A percentile compares a stretch with the other conserved stretches of the same genome.
phyloP scores from a whole-genome alignment of 2,113 vertebrate genomes.

The Dicaeum eximium region DNA sequence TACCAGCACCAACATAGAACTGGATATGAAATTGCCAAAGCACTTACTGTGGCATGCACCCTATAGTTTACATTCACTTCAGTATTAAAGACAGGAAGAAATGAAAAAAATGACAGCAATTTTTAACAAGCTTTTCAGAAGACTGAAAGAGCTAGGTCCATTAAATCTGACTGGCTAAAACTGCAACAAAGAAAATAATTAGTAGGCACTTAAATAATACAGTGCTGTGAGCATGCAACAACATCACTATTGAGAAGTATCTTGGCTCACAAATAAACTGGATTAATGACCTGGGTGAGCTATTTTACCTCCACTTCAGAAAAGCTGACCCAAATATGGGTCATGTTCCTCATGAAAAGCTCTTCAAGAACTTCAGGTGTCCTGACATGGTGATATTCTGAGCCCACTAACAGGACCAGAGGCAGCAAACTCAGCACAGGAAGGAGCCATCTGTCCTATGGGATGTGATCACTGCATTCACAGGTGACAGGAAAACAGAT shows the following conservation, averaged over 20 bases:
- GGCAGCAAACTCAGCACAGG: background rate
- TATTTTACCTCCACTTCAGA: background rate
- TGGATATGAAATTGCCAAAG: constrained; percentile 23
- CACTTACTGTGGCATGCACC: background rate
- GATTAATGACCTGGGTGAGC: background rate
- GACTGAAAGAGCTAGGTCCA: background rate
- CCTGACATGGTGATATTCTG: background rate
- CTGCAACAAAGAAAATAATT: background rate
- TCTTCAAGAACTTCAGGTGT: background rate
- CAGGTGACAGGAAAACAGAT: background rate
- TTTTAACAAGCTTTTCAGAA: background rate
- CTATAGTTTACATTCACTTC: background rate
- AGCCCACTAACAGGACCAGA: background rate
- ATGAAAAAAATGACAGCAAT: background rate
- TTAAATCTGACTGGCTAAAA: background rate
- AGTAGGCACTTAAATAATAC: background rate
- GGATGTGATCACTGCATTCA: background rate
- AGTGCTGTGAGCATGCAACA: background rate
- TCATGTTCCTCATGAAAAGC: background rate
- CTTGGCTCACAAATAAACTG: background rate
- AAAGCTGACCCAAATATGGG: background rate
- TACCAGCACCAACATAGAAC: background rate
- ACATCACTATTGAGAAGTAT: background rate
- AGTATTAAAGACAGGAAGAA: background rate
- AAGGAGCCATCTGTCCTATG: background rate